Conservation (phyloP, 2,113 vertebrate species). For the Micronycteris hirsuta region DNA sequence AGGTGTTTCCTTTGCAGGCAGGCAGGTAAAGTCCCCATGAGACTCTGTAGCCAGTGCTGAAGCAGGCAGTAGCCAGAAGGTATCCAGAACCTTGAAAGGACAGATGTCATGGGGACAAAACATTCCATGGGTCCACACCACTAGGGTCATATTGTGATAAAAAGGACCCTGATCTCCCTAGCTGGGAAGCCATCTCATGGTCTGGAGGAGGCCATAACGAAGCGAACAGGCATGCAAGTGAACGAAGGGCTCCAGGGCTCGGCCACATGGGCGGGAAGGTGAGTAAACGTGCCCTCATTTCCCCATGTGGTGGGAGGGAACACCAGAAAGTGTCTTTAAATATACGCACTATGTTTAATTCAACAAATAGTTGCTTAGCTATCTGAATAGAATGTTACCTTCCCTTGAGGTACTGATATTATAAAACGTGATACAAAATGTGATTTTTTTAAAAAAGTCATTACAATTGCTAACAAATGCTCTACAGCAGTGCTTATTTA, state of each 20-base stretch:
- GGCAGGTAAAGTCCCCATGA: neutral
- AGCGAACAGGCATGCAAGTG: neutral
- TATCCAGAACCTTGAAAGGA: neutral
- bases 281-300: neutral
- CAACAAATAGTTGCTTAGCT: neutral
- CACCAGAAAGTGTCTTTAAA: neutral
- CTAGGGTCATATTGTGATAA: neutral
- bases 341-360: neutral
- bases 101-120: neutral
- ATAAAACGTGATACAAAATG: constrained; percentile 6
- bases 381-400: neutral
- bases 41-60: neutral
- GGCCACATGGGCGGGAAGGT: neutral
- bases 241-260: neutral
- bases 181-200: neutral
- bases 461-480: neutral
- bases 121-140: neutral
- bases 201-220: neutral
- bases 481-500: neutral
- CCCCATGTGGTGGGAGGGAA: neutral
- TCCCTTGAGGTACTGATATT: neutral
- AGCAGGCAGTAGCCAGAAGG: neutral
- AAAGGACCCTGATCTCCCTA: neutral
- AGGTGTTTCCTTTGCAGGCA: neutral
- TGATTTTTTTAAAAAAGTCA: neutral